These are phyloP conservation scores for Hypena proboscidalis DNA, from an alignment of 2,888 invertebrate genomes.

Conservation along the genomic window DNA sequence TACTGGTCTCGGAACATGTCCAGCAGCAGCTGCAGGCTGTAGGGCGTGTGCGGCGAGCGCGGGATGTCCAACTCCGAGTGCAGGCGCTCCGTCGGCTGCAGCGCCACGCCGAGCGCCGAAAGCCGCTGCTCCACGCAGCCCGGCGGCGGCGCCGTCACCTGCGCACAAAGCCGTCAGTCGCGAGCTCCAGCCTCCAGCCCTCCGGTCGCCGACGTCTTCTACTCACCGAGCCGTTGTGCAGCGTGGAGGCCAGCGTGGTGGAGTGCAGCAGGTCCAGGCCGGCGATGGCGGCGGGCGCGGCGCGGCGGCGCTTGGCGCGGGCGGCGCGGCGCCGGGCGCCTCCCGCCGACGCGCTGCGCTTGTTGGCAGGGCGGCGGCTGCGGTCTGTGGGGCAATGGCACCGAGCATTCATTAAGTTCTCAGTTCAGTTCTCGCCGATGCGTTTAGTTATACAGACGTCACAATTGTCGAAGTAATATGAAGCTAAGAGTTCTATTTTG, in stretches of 20 bases:
- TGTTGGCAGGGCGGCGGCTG: conserved; percentile 71
- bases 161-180: conserved; percentile 1
- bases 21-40: conserved; percentile 93
- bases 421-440: too few relatives aligned
- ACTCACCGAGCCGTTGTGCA: conserved; percentile 87
- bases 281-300: conserved; percentile 88
- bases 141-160: conserved; percentile 92
- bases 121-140: conserved; percentile 97
- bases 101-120: conserved; percentile 89
- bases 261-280: conserved; percentile 95
- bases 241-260: conserved; percentile 94
- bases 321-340: conserved; percentile 69
- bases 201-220: too few relatives aligned
- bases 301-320: conserved; percentile 73
- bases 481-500: too few relatives aligned
- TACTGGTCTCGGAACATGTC: conserved; percentile 95
- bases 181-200: too few relatives aligned
- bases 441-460: too few relatives aligned
- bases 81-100: conserved; percentile 86
- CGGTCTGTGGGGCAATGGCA: conserved; percentile 55
- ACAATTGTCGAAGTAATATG: too few relatives aligned
- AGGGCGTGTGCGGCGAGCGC: conserved; percentile 91
- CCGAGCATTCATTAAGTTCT: neutral
- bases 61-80: conserved; percentile 95
- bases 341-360: conserved; percentile 80